Conservation (phyloP, 2,888 invertebrate genomes). For the Syritta pipiens region DNA sequence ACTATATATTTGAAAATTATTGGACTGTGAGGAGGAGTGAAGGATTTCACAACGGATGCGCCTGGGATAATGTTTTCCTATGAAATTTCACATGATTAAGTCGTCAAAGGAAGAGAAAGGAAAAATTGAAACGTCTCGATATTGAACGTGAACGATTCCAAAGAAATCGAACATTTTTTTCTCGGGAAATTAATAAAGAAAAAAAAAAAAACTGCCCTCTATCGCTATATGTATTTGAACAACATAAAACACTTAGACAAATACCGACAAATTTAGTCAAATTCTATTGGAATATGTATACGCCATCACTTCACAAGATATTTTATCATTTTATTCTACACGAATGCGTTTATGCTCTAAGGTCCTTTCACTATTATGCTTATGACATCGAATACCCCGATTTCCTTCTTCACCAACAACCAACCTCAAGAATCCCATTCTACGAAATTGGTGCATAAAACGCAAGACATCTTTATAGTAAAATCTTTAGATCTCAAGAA, state of each 20-base stretch:
- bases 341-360: slow-evolving; percentile 16
- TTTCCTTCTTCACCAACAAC: neutral
- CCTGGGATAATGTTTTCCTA: neutral
- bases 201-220: no score
- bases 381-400: slow-evolving; percentile 35
- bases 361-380: slow-evolving; percentile 18
- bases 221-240: no score
- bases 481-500: slow-evolving; percentile 48
- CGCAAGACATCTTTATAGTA: slow-evolving; percentile 37
- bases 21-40: neutral
- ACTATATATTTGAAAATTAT: slow-evolving; percentile 2
- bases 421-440: neutral
- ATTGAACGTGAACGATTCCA: no score
- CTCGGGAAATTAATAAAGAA: no score
- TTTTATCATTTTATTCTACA: slow-evolving; percentile 43
- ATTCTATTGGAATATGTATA: slow-evolving; percentile 23
- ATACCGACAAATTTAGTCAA: slow-evolving; percentile 38
- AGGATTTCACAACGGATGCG: neutral
- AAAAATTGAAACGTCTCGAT: neutral
- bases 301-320: neutral
- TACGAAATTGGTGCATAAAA: slow-evolving; percentile 53
- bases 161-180: no score
- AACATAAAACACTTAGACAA: no score
- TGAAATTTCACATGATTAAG: neutral
- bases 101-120: neutral